phyloP scores from a whole-genome alignment of 2,113 vertebrate genomes.

The Sigmodon hispidus region DNA sequence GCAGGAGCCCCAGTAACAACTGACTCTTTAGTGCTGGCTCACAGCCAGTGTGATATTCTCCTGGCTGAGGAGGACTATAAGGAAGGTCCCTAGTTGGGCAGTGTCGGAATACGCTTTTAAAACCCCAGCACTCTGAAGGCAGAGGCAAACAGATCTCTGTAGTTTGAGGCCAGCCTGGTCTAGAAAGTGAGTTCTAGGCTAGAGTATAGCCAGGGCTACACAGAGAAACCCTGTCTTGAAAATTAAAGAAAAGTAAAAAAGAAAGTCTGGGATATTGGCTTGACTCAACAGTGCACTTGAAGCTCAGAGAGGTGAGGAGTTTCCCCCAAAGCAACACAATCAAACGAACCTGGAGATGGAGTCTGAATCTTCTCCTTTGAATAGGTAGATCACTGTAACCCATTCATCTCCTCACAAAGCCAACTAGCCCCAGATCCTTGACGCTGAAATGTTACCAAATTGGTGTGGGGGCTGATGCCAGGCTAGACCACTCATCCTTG shows the following conservation, averaged over 20 bases:
- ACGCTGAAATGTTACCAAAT: background rate
- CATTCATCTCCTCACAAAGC: background rate
- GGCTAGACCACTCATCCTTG: background rate
- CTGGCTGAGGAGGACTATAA: background rate
- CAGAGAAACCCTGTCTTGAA: background rate
- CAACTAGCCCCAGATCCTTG: background rate
- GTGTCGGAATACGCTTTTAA: background rate
- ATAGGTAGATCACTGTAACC: background rate
- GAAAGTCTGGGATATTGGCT: background rate
- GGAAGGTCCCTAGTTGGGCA: background rate
- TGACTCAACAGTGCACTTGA: background rate
- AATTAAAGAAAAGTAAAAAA: background rate
- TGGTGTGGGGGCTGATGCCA: background rate
- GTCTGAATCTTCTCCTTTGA: background rate
- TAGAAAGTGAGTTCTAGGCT: background rate
- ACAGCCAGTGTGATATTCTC: background rate
- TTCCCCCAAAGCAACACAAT: background rate
- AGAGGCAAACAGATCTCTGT: background rate
- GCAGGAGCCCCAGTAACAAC: background rate
- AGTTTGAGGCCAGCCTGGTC: background rate
- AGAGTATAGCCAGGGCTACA: background rate
- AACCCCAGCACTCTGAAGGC: background rate
- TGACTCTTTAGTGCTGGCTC: background rate
- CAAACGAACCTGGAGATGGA: background rate
- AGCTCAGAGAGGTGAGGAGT: background rate